These are phyloP conservation scores for Sebastes miniatus DNA, from an alignment of 2,797 vertebrate species.

Conservation along the genomic window DNA sequence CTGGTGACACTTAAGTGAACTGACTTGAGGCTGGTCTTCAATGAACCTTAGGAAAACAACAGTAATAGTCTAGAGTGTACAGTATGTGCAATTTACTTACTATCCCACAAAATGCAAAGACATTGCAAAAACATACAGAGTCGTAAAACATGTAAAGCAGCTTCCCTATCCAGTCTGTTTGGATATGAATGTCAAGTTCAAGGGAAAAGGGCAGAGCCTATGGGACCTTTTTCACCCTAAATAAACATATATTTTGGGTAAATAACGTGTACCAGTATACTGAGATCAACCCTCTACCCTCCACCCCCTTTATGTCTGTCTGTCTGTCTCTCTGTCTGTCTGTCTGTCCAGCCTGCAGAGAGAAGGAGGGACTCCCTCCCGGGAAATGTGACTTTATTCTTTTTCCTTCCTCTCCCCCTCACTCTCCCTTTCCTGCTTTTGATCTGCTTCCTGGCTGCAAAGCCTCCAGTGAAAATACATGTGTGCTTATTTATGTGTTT, in stretches of 20 bases:
- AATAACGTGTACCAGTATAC: not conserved
- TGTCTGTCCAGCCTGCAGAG: not conserved
- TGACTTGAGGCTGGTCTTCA: not conserved
- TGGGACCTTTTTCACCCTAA: not conserved
- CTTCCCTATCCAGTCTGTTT: not conserved
- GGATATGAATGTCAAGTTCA: not conserved
- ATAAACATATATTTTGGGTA: not conserved
- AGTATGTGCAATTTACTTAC: not conserved
- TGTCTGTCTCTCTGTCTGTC: not conserved
- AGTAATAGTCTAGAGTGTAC: not conserved
- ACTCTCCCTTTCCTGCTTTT: slow-evolving; percentile 51
- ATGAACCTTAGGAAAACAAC: not conserved
- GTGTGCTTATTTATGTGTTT: not conserved
- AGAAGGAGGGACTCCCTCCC: slow-evolving; percentile 7
- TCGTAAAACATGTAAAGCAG: not conserved
- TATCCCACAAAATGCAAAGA: not conserved
- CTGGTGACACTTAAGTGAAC: not conserved
- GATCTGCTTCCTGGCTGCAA: slow-evolving; percentile 34
- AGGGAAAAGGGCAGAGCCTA: not conserved
- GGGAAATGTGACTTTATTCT: slow-evolving; percentile 25
- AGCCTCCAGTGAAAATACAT: slow-evolving; percentile 1
- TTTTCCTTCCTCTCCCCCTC: slow-evolving; percentile 27
- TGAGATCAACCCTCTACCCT: not conserved
- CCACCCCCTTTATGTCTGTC: not conserved
- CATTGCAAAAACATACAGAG: not conserved